Percentiles rank a stretch among this genome's conserved stretches.
Evolutionary conservation across 92 coral and sea anemone genomes (phyloP).

Genomic region (Porites rus): DNA sequence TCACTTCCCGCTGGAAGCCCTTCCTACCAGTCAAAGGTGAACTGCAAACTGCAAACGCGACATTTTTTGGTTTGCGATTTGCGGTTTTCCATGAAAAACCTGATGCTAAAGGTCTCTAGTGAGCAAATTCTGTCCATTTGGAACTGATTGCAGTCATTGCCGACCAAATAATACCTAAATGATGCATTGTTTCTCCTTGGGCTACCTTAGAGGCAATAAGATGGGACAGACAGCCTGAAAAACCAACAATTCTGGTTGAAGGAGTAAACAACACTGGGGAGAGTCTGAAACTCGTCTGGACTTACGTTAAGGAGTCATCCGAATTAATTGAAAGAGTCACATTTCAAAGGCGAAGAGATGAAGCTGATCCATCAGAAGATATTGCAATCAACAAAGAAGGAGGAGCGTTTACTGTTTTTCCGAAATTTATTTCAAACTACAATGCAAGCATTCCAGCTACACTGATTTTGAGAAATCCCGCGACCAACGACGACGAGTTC

Average conservation of each 20-base stretch:
- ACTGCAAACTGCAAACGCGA: no score
- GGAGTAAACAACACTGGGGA: neutral
- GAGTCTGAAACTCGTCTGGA: neutral
- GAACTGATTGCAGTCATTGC: no score
- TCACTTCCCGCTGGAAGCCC: no score
- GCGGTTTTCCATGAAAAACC: no score
- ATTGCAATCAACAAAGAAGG: no score
- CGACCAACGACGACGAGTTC: neutral
- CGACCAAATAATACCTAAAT: neutral
- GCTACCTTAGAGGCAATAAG: neutral
- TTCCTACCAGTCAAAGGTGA: no score
- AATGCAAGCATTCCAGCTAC: neutral
- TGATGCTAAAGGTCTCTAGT: no score
- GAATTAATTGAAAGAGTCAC: neutral
- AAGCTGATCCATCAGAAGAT: neutral
- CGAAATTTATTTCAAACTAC: neutral
- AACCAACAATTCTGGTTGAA: neutral
- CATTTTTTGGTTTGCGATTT: no score
- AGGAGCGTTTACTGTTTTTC: neutral
- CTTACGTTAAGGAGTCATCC: neutral
- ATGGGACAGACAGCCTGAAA: neutral
- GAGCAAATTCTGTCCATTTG: no score
- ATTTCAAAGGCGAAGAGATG: neutral
- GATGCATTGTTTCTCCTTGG: neutral
- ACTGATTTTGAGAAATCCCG: neutral